phyloP scores from a whole-genome alignment of 2,797 vertebrate genomes.

The Tapera naevia region DNA sequence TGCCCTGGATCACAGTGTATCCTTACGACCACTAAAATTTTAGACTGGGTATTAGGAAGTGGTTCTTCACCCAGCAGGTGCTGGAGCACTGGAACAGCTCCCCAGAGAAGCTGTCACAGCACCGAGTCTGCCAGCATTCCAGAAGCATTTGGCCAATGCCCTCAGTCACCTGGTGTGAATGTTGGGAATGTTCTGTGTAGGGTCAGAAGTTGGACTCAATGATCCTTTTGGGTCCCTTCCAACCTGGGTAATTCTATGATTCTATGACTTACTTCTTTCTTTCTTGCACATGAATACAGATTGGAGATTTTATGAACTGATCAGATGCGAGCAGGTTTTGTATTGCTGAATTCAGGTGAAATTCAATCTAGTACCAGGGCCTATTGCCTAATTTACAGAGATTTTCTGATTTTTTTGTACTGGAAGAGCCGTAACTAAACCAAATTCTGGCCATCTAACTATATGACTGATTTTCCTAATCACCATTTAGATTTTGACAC shows the following conservation, averaged over 20 bases:
- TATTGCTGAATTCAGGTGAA: background rate
- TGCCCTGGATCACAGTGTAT: background rate
- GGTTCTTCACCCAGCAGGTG: no score
- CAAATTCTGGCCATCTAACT: background rate
- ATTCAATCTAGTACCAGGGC: background rate
- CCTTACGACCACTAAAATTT: background rate
- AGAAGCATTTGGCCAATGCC: no score
- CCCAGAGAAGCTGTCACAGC: no score
- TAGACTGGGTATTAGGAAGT: no score
- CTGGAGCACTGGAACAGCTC: no score
- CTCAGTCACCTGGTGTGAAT: no score
- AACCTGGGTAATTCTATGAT: no score
- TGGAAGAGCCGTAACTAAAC: background rate
- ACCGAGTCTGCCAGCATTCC: no score
- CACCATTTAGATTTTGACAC: background rate
- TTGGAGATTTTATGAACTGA: background rate
- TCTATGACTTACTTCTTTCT: no score
- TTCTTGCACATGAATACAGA: background rate
- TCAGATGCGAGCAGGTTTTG: background rate
- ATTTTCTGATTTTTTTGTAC: background rate
- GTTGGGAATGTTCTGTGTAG: no score
- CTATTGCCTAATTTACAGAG: background rate
- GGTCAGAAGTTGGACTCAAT: no score
- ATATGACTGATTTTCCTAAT: background rate
- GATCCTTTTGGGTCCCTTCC: no score